Percentiles rank a stretch among this genome's conserved stretches.
Evolutionary conservation across 1,140 invertebrate genomes (phyloP).

Genomic region (Platorchestia sp.): DNA sequence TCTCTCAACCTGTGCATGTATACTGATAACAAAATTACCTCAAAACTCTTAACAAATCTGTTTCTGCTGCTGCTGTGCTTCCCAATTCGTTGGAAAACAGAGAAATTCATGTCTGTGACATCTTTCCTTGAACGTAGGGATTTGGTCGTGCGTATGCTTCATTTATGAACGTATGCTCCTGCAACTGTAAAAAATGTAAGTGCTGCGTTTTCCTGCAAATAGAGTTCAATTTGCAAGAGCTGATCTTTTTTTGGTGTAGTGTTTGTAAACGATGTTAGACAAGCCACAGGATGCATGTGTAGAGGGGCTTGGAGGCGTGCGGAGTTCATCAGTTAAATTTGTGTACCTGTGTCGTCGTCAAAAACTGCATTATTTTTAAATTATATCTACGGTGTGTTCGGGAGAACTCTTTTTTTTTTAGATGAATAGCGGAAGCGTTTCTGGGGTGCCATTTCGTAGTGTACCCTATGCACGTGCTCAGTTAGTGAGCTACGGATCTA

Average conservation of each 20-base stretch:
- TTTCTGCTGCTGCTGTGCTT: too few species aligned
- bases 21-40: background rate
- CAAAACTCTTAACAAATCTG: background rate
- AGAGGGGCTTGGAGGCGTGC: background rate
- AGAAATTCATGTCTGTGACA: background rate
- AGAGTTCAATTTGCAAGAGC: background rate
- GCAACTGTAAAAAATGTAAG: background rate
- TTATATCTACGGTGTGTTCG: too few species aligned
- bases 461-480: too few species aligned
- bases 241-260: background rate
- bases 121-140: background rate
- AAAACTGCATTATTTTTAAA: too few species aligned
- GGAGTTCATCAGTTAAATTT: background rate
- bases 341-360: too few species aligned
- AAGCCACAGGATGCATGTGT: background rate
- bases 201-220: background rate
- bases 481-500: too few species aligned
- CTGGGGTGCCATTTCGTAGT: background rate
- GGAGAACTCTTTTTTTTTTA: too few species aligned
- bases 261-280: background rate
- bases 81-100: background rate
- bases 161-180: background rate
- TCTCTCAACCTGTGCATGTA: background rate
- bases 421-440: background rate
- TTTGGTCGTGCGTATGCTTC: background rate